phyloP scores from a whole-genome alignment of 2,113 vertebrate species.

The Ifrita kowaldi region DNA sequence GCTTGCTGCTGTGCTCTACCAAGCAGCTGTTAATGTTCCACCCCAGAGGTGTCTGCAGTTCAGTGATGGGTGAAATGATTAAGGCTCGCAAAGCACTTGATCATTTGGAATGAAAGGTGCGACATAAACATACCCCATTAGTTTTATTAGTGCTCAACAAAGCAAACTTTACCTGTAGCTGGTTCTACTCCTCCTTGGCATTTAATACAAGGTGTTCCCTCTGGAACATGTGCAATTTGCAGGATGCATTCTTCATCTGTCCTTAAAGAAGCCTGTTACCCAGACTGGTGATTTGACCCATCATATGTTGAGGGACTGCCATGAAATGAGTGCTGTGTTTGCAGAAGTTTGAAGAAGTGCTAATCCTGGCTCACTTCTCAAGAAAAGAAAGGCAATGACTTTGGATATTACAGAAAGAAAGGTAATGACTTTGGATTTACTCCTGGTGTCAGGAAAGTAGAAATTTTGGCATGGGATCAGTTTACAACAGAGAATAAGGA shows the following conservation, averaged over 20 bases:
- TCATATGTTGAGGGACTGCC: not conserved
- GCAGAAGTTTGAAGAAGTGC: not conserved
- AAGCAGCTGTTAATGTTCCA: slow-evolving; percentile 53
- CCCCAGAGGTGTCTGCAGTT: slow-evolving; percentile 55
- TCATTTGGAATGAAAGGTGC: slow-evolving; percentile 36
- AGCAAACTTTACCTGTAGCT: slow-evolving; percentile 30
- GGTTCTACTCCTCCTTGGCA: not conserved
- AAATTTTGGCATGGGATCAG: not conserved
- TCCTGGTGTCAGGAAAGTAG: not conserved
- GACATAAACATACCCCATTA: slow-evolving; percentile 47
- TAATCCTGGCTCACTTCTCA: not conserved
- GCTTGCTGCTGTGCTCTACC: slow-evolving; percentile 30
- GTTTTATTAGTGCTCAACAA: slow-evolving; percentile 50
- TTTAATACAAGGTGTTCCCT: not conserved
- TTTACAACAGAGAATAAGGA: not conserved
- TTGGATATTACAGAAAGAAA: not conserved
- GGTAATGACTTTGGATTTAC: not conserved
- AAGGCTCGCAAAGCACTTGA: slow-evolving; percentile 23
- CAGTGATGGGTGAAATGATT: slow-evolving; percentile 52
- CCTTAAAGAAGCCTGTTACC: not conserved
- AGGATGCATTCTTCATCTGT: not conserved
- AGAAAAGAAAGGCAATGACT: not conserved
- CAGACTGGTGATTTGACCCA: not conserved
- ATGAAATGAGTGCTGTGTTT: not conserved
- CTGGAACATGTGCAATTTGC: not conserved